Evolutionary conservation across 2,888 invertebrate species (phyloP).

Genomic region (Lycocerus yunnanus): DNA sequence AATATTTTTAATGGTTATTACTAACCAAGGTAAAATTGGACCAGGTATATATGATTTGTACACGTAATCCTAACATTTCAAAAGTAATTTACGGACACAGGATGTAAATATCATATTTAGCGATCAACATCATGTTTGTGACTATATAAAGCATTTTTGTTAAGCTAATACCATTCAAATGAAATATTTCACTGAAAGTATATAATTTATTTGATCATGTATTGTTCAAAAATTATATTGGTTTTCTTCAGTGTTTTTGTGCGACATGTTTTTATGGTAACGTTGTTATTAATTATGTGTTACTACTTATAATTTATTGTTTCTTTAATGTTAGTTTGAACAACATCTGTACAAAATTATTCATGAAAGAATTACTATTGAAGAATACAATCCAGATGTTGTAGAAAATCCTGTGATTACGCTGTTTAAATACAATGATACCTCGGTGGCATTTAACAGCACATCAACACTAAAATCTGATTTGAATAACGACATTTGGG

Average conservation of each 20-base stretch:
- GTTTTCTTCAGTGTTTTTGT: background rate
- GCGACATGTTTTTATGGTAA: conserved; percentile 9
- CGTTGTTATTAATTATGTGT: background rate
- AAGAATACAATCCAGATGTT: conserved; percentile 8
- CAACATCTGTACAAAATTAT: conserved; percentile 6
- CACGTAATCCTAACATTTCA: background rate
- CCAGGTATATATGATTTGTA: background rate
- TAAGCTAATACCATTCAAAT: background rate
- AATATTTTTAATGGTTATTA: background rate
- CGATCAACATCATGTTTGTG: background rate
- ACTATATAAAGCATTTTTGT: background rate
- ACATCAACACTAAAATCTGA: background rate
- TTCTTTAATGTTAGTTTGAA: conserved; percentile 4
- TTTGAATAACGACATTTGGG: conserved; percentile 5
- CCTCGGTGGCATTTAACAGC: conserved; percentile 6
- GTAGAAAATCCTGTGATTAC: conserved; percentile 11
- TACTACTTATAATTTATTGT: background rate
- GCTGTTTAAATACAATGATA: conserved; percentile 9
- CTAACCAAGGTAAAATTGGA: background rate
- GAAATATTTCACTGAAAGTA: background rate
- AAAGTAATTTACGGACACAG: background rate
- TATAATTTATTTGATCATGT: background rate
- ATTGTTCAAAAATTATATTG: background rate
- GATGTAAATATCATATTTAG: background rate
- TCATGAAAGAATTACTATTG: conserved; percentile 7